Evolutionary conservation across 2,113 vertebrate genomes (phyloP).

Genomic region (Nothoprocta perdicaria): DNA sequence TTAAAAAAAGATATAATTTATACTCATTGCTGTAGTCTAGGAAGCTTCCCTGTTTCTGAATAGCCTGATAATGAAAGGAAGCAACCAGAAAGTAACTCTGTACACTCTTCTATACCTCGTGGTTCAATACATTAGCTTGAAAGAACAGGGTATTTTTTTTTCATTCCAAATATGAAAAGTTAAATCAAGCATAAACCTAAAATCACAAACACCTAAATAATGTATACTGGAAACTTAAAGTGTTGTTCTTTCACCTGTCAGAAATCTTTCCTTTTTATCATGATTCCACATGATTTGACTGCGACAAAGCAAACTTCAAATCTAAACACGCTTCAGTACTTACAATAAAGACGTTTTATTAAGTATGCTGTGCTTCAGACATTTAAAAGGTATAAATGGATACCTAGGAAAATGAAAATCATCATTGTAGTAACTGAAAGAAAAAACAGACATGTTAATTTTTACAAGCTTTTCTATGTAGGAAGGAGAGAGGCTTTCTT

Average conservation of each 20-base stretch:
- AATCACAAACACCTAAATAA: background rate
- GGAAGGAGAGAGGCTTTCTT: background rate
- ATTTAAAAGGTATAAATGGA: background rate
- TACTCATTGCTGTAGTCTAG: background rate
- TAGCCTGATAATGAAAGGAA: background rate
- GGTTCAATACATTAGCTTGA: background rate
- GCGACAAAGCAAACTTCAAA: background rate
- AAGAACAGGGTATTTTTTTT: rapidly evolving
- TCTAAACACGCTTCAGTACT: rapidly evolving
- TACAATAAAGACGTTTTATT: background rate
- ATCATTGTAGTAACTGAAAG: background rate
- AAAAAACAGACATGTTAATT: background rate
- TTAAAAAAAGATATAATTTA: background rate
- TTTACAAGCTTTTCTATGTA: rapidly evolving
- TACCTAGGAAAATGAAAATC: background rate
- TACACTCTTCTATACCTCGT: rapidly evolving
- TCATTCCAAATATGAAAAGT: background rate
- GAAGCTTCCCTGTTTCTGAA: background rate
- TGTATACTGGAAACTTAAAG: background rate
- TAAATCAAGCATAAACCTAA: background rate
- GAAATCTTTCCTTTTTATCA: background rate
- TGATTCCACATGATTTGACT: background rate
- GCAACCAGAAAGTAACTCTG: background rate
- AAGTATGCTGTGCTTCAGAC: background rate
- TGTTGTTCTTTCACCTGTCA: background rate